Conservation (phyloP, 2,113 vertebrate species). For the Halichoerus grypus region DNA sequence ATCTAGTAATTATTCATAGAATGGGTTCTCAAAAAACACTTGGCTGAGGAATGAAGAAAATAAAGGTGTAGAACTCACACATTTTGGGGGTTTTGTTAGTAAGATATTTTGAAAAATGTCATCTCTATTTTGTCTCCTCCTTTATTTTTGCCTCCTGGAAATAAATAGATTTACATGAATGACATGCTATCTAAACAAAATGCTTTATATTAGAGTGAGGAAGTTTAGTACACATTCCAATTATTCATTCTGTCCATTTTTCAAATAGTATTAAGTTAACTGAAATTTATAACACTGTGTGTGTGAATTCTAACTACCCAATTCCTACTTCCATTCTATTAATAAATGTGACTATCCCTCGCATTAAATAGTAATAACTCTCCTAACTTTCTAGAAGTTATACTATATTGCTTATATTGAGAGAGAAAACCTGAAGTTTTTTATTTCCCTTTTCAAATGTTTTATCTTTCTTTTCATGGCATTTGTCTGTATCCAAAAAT, state of each 20-base stretch:
- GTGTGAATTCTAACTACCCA: not conserved
- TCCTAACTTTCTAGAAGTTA: not conserved
- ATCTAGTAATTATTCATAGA: not conserved
- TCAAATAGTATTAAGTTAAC: slow-evolving; percentile 46
- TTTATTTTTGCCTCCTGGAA: slow-evolving; percentile 39
- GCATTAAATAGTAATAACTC: not conserved
- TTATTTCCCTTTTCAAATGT: not conserved
- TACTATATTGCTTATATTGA: not conserved
- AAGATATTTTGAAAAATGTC: slow-evolving; percentile 13
- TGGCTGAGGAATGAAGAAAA: not conserved
- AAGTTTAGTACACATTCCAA: not conserved
- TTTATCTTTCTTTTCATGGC: not conserved
- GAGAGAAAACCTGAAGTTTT: not conserved
- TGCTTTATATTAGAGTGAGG: slow-evolving; percentile 14
- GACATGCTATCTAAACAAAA: not conserved
- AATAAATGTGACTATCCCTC: not conserved
- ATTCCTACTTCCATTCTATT: not conserved
- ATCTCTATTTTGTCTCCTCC: not conserved
- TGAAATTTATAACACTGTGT: not conserved
- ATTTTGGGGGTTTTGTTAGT: not conserved
- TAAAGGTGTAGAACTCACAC: not conserved
- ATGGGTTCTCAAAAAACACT: not conserved
- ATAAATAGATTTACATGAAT: slow-evolving; percentile 34
- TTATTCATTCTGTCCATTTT: slow-evolving; percentile 57
- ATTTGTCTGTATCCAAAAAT: slow-evolving; percentile 49